Percentiles rank a stretch among this genome's conserved stretches.
Evolutionary conservation across 2,797 vertebrate species (phyloP).

Genomic region (Simalia tracyae): DNA sequence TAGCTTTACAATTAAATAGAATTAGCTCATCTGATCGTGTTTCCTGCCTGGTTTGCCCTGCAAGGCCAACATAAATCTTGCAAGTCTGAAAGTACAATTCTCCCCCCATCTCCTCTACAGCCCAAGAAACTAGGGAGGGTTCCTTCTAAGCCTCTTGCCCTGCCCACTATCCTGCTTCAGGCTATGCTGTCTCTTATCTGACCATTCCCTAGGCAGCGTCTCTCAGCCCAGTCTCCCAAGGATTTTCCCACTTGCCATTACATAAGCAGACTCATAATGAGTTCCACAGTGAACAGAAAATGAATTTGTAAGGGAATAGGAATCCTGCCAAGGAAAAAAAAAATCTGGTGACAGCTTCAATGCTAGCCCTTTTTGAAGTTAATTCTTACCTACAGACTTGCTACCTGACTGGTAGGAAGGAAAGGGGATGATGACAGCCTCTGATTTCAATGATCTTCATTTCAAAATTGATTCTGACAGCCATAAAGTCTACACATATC

Average conservation of each 20-base stretch:
- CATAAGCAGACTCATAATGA: background rate
- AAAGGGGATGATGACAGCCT: constrained; percentile 26
- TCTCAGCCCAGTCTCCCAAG: background rate
- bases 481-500: constrained; percentile 10
- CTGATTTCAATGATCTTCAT: constrained; percentile 46
- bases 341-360: background rate
- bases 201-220: background rate
- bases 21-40: background rate
- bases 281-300: constrained; percentile 13
- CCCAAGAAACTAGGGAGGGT: background rate
- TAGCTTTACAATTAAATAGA: background rate
- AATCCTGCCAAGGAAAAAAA: background rate
- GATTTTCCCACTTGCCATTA: background rate
- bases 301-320: constrained; percentile 16
- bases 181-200: background rate
- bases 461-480: constrained; percentile 47
- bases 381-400: background rate
- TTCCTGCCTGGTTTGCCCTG: background rate
- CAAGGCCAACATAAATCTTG: background rate
- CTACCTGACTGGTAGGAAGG: constrained; percentile 20
- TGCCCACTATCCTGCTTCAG: background rate
- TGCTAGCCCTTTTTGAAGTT: background rate
- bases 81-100: background rate
- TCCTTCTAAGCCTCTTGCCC: background rate
- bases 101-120: background rate